Conservation (phyloP, 2,888 invertebrate species). For the Calameuta pallipes region DNA sequence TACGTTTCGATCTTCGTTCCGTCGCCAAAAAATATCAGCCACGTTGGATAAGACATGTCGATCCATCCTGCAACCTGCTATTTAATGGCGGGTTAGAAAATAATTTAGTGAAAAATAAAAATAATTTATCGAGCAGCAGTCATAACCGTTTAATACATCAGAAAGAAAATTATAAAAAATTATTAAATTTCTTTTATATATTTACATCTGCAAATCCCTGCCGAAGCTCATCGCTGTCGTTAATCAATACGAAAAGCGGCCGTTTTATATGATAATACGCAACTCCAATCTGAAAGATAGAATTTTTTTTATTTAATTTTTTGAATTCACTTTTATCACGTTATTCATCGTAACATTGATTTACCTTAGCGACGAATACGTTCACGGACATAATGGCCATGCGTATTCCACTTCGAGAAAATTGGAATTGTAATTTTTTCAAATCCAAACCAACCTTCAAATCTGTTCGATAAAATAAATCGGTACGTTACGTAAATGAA, state of each 20-base stretch:
- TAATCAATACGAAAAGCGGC: conserved; percentile 59
- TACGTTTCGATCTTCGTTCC: conserved; percentile 46
- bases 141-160: background rate
- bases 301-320: conserved; percentile 25
- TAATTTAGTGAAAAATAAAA: conserved; percentile 17
- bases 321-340: conserved; percentile 30
- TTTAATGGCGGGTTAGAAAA: conserved; percentile 15
- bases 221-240: conserved; percentile 49
- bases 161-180: conserved; percentile 5
- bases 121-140: background rate
- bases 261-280: conserved; percentile 55
- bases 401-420: conserved; percentile 39
- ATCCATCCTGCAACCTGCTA: conserved; percentile 58
- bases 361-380: no score
- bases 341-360: no score
- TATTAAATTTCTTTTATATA: conserved; percentile 21
- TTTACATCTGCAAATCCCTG: conserved; percentile 51
- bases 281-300: conserved; percentile 47
- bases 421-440: conserved; percentile 42
- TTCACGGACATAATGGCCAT: conserved; percentile 43
- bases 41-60: conserved; percentile 60
- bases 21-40: conserved; percentile 56
- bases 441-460: conserved; percentile 36
- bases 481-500: no score
- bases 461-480: conserved; percentile 28